A percentile compares a stretch with the other conserved stretches of the same genome.
These are phyloP conservation scores for Zaprionus vittiger DNA, from an alignment of 1,140 invertebrate genomes.

Conservation along the genomic window DNA sequence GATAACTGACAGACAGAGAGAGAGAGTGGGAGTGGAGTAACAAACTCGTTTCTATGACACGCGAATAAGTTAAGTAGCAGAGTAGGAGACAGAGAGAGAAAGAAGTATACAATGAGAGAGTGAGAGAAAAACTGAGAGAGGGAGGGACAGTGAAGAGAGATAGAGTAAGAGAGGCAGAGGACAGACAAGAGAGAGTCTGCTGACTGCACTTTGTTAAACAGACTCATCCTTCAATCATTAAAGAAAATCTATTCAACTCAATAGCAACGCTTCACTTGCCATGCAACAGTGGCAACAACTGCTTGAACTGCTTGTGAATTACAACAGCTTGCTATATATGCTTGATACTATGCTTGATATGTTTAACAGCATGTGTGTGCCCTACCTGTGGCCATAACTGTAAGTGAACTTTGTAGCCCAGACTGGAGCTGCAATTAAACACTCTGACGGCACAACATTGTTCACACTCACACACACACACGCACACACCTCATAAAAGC, in stretches of 20 bases:
- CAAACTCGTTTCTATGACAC: neutral
- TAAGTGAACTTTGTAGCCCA: conserved; percentile 10
- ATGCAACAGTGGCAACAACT: neutral
- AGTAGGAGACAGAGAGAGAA: neutral
- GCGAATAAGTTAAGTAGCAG: neutral
- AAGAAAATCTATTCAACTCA: neutral
- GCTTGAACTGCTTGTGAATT: neutral
- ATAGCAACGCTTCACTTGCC: neutral
- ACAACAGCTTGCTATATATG: neutral
- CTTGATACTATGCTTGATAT: neutral
- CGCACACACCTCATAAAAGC: conserved; percentile 32
- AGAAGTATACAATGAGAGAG: neutral
- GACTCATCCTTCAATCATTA: no score
- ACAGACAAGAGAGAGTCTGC: neutral
- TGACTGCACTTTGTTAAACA: no score
- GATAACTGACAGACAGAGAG: neutral
- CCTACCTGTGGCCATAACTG: neutral
- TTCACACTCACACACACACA: conserved; percentile 23
- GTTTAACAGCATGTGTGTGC: neutral
- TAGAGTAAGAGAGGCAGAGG: neutral
- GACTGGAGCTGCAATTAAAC: conserved; percentile 9
- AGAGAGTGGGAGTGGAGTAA: neutral
- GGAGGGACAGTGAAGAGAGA: neutral
- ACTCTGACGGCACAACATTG: conserved; percentile 34
- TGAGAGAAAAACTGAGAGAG: neutral